phyloP scores from a whole-genome alignment of 2,113 vertebrate genomes.

The Oxyura jamaicensis region DNA sequence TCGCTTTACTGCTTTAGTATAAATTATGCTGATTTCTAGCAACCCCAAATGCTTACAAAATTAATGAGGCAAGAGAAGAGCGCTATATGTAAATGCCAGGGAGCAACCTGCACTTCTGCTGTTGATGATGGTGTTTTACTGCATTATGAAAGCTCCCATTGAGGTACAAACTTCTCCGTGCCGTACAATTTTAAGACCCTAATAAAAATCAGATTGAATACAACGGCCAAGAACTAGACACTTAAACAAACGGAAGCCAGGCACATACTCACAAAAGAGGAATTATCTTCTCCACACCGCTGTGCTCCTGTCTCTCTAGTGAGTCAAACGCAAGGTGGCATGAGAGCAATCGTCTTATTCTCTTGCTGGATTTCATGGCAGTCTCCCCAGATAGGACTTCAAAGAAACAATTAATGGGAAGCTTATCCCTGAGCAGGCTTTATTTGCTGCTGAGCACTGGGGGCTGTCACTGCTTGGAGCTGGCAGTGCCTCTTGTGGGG shows the following conservation, averaged over 20 bases:
- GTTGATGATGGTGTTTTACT: not conserved
- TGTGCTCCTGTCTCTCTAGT: conserved; percentile 18
- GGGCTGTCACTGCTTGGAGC: not conserved
- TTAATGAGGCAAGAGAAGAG: conserved; percentile 12
- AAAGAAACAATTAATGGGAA: not conserved
- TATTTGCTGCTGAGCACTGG: not conserved
- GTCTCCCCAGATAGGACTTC: not conserved
- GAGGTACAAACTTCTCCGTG: not conserved
- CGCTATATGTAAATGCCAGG: not conserved
- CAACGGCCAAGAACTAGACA: conserved; percentile 10
- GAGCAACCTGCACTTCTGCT: not conserved
- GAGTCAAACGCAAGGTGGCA: conserved; percentile 24
- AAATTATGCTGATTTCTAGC: conserved; percentile 5
- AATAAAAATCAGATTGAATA: conserved; percentile 55
- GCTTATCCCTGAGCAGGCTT: not conserved
- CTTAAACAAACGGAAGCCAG: conserved; percentile 39
- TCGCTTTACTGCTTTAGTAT: not conserved
- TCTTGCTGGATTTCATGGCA: not conserved
- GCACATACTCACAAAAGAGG: conserved; percentile 10
- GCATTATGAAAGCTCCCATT: not conserved
- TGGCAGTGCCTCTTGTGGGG: rapidly evolving
- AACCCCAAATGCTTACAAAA: not conserved
- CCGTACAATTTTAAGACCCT: conserved; percentile 24
- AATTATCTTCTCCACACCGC: not conserved
- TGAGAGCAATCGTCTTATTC: conserved; percentile 14